Evolutionary conservation across 2,113 vertebrate species (phyloP).

Genomic region (Neogobius melanostomus): DNA sequence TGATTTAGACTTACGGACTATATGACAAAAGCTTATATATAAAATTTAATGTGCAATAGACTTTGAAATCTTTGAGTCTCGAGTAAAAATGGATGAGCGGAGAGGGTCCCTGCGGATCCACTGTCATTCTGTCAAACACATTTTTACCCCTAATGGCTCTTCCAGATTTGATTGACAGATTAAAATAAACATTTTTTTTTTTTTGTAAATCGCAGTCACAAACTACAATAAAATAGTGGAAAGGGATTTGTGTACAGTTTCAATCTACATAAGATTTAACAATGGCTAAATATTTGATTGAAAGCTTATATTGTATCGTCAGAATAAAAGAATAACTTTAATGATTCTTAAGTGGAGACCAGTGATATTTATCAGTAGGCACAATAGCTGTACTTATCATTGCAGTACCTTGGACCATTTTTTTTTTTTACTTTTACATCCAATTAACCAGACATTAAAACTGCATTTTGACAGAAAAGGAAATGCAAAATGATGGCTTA

Average conservation of each 20-base stretch:
- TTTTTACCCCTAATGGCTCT: slow-evolving; percentile 30
- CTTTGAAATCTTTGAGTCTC: slow-evolving; percentile 18
- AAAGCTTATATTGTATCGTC: no score
- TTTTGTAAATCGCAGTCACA: no score
- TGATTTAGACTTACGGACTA: slow-evolving; percentile 29
- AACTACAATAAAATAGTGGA: no score
- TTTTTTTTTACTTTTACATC: slow-evolving; percentile 30
- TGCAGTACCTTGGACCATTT: no score
- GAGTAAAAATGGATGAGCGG: slow-evolving; percentile 11
- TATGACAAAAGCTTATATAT: slow-evolving; percentile 25
- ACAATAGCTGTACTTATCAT: no score
- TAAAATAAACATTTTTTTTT: not conserved
- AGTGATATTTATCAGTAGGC: no score
- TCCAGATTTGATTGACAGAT: slow-evolving; percentile 36
- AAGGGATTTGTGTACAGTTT: no score
- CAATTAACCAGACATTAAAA: slow-evolving; percentile 26
- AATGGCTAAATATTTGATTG: no score
- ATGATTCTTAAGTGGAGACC: no score
- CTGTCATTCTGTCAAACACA: slow-evolving; percentile 16
- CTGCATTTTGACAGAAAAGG: slow-evolving; percentile 24
- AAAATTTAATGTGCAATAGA: slow-evolving; percentile 5
- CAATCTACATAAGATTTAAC: no score
- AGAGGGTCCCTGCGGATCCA: slow-evolving; percentile 14
- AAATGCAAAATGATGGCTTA: slow-evolving; percentile 17
- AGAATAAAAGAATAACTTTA: no score